Evolutionary conservation across 2,888 invertebrate genomes (phyloP), one percentile per base, ranked within the genome.

Genomic region (Harpagoxenus sublaevis): DNA sequence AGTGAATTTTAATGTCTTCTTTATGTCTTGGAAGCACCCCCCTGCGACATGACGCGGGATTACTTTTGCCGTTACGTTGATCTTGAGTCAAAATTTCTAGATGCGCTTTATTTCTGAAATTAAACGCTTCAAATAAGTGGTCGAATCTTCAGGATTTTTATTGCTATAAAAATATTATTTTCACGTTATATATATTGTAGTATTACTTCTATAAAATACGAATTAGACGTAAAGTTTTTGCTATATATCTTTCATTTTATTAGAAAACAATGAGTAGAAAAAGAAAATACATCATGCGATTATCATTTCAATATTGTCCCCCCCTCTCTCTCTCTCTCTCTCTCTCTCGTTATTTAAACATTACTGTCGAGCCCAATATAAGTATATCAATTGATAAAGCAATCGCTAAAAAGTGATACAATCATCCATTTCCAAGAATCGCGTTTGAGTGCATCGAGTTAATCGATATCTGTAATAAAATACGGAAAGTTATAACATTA

Each of bases 1-100:
- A 48, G 60, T 39, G 31, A 39, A 81, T 48, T 71, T 73, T 73
- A 71, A 60, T 60, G 60, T 51, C 55, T 77, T 65, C 55, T 70
- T 39, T 18, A 57, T 57, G 12, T 45, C 42, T n/a, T 15, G 23
- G 71, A 23, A 57, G 8, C 18, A 3, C 42, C 31, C 35, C 23
- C 53, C 3, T 39, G 8, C 45, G 45, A n/a, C 48, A 18, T 3
- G 15, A 12, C 5, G 35, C 10, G 18, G 18, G 8, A 28, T 55
- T 2, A 57, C 10, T 53, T 42, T 68, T 6, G 5, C 57, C 6
- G 28, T 28, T 15, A 10, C 45, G 8, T 39, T 42, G 18, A 10
- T 60, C 4, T 18, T 45, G 18, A n/a, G 10, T 15, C 23, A 55
- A 42, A 18, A 45, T 57, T 73, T 42, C 3, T 10, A n/a, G 5